phyloP scores from a whole-genome alignment of 2,113 vertebrate species.

The Nannobrachium achirus region DNA sequence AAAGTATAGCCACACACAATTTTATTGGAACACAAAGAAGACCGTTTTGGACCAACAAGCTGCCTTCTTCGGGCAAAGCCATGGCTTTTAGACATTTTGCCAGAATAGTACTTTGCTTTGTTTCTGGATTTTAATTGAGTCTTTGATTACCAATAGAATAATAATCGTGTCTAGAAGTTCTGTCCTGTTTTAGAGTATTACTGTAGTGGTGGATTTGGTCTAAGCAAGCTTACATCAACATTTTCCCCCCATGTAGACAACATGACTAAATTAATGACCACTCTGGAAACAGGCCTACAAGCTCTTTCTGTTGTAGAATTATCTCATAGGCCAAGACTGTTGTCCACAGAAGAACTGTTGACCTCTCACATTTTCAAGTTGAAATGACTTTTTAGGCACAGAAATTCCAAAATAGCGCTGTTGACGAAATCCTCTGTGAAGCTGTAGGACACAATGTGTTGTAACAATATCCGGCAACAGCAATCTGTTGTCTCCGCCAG shows the following conservation, averaged over 20 bases:
- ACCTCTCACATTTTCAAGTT: slow-evolving; percentile 23
- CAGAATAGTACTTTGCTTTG: no score
- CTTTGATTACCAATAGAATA: no score
- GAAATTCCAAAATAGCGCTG: slow-evolving; percentile 35
- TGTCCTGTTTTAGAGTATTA: not conserved
- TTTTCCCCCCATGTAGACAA: not conserved
- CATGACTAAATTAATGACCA: slow-evolving; percentile 2
- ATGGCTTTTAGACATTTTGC: no score
- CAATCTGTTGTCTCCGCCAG: no score
- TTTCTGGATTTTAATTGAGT: no score
- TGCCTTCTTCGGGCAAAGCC: no score
- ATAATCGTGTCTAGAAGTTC: no score
- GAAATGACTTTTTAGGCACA: not conserved
- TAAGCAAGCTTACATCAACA: not conserved
- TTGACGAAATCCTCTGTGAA: slow-evolving; percentile 31
- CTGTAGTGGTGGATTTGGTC: not conserved
- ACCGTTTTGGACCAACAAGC: no score
- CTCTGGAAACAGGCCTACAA: not conserved
- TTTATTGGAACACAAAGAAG: no score
- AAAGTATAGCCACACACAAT: no score
- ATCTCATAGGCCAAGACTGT: slow-evolving; percentile 1
- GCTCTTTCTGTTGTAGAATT: not conserved
- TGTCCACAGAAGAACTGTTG: slow-evolving; percentile 4
- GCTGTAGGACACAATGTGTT: slow-evolving; percentile 23
- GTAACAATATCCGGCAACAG: slow-evolving; percentile 1